Conservation (phyloP, 2,888 invertebrate species). For the Polyploca ridens region DNA sequence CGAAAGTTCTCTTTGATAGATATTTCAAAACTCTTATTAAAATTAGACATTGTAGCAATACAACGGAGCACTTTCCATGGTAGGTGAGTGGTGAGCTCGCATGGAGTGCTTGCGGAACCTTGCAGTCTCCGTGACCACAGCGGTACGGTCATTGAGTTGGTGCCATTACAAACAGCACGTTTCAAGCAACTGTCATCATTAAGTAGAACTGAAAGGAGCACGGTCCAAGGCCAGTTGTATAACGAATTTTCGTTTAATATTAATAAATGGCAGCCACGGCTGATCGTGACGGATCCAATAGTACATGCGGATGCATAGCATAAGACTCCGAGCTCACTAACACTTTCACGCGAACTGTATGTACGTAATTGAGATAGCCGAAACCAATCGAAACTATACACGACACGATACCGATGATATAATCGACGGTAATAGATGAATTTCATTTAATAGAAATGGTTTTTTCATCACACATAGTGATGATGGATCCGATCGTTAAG, state of each 20-base stretch:
- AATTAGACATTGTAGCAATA: too few species aligned
- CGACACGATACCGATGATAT: slow-evolving; percentile 59
- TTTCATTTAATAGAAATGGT: slow-evolving; percentile 46
- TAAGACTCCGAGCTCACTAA: slow-evolving; percentile 50
- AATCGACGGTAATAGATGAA: slow-evolving; percentile 51
- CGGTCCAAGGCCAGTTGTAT: slow-evolving; percentile 79
- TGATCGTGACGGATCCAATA: slow-evolving; percentile 73
- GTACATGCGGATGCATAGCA: slow-evolving; percentile 71
- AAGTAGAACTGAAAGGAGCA: slow-evolving; percentile 80
- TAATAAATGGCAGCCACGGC: slow-evolving; percentile 77
- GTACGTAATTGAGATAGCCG: slow-evolving; percentile 52
- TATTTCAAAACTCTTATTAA: slow-evolving; percentile 40
- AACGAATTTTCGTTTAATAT: slow-evolving; percentile 83
- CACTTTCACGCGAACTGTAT: slow-evolving; percentile 67
- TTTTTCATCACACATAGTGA: slow-evolving; percentile 17
- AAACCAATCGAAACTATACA: slow-evolving; percentile 59
- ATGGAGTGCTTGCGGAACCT: slow-evolving; percentile 41
- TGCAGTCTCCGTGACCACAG: slow-evolving; percentile 58
- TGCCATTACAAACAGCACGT: slow-evolving; percentile 73
- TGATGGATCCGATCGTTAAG: slow-evolving; percentile 4
- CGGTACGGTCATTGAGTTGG: slow-evolving; percentile 60
- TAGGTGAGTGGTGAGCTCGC: slow-evolving; percentile 25
- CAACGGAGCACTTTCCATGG: neutral
- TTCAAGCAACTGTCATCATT: slow-evolving; percentile 80
- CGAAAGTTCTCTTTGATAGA: slow-evolving; percentile 65